Evolutionary conservation across 2,113 vertebrate species (phyloP), one percentile per base, ranked within the genome.

Genomic region (Neogobius melanostomus): DNA sequence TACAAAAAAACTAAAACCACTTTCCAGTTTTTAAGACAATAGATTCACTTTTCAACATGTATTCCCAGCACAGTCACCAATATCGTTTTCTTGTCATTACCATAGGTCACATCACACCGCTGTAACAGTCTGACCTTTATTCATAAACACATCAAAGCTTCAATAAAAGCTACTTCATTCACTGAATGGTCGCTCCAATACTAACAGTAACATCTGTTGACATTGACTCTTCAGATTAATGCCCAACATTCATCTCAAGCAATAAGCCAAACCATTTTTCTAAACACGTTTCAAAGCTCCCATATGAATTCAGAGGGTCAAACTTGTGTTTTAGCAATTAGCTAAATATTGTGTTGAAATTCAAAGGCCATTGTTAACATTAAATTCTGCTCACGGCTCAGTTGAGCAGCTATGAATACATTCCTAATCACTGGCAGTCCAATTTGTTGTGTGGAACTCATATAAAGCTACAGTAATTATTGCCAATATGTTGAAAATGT

Each of bases 211-310:
- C 59, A 46, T 61, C 9, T 17, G 11, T n/a, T 47, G 48, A 60
- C 64, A 56, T 46, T 49, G 74, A 51, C 43, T 64, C 36, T 21
- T 65, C 56, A 53, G 60, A 77, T 82, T 77, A 75, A 67, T 66
- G 17, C 48, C 45, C 43, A 71, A 75, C 75, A 54, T 48, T 46
- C 80, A 8, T 52, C 21, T 66, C 64, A 76, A 78, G 62, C 80
- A 72, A 69, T n/a, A 69, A 80, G 67, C 72, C 66, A 72, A 50
- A 43, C 8, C 45, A 56, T 54, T 72, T 75, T 72, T 74, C 78
- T 77, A 62, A 56, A 43, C 48, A 72, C 62, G 16, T 82, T 79
- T 64, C 48, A 77, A 76, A 68, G 54, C 10, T 48, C 72, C 67
- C 21, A 72, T 63, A 60, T 65, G 76, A 66, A 63, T 53, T 60